A percentile compares a stretch with the other conserved stretches of the same genome.
phyloP scores from a whole-genome alignment of 2,113 vertebrate genomes.

The Prunella himalayana region DNA sequence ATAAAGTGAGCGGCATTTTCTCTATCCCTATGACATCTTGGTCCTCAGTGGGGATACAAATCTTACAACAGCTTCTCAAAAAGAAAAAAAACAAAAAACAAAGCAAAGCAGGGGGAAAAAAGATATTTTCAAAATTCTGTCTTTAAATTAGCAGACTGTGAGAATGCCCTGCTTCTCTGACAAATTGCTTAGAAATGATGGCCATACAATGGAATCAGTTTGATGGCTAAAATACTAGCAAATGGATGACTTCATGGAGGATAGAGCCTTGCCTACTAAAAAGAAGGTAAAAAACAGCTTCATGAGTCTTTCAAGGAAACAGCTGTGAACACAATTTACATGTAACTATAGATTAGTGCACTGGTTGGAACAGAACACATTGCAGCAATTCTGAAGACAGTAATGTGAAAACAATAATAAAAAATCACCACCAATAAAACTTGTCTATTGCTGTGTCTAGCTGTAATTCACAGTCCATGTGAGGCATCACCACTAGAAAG shows the following conservation, averaged over 20 bases:
- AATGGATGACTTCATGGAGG: constrained; percentile 81
- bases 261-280: constrained; percentile 63
- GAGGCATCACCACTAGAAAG: constrained; percentile 19
- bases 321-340: not conserved
- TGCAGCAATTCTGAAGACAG: constrained; percentile 20
- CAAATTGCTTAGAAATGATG: constrained; percentile 79
- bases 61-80: constrained; percentile 56
- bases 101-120: not conserved
- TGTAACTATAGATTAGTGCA: not conserved
- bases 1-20: constrained; percentile 86
- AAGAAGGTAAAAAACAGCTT: not conserved
- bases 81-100: not conserved
- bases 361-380: not conserved
- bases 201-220: constrained; percentile 68
- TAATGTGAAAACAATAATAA: constrained; percentile 23
- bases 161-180: constrained; percentile 54
- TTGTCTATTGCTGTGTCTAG: constrained; percentile 16
- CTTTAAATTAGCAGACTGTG: constrained; percentile 66
- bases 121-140: constrained; percentile 60
- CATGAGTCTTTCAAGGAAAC: constrained; percentile 58
- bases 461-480: constrained; percentile 39
- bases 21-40: constrained; percentile 82
- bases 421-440: constrained; percentile 8
- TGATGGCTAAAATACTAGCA: constrained; percentile 82
- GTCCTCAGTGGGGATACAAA: constrained; percentile 73